A percentile compares a stretch with the other conserved stretches of the same genome.
Conservation (phyloP, 2,113 vertebrate species). For the Gorsachius goisagi region DNA sequence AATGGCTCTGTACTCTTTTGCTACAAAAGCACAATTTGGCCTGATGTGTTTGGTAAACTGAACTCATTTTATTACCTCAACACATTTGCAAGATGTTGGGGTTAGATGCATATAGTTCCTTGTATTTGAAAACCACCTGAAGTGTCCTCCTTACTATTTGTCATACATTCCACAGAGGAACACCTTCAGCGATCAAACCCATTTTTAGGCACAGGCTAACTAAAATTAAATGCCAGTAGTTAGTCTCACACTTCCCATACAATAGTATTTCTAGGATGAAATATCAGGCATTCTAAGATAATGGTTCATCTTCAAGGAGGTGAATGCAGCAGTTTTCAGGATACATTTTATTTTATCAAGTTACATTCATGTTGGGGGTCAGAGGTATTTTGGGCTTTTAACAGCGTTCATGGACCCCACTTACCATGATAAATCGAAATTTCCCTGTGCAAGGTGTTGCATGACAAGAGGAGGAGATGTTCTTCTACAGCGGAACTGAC, state of each 20-base stretch:
- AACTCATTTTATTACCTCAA: not conserved
- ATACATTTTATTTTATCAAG: not conserved
- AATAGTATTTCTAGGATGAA: not conserved
- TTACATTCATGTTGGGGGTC: not conserved
- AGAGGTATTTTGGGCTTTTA: not conserved
- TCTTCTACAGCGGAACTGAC: not conserved
- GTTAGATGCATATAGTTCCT: not conserved
- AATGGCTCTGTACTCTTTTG: not conserved
- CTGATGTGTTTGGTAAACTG: not conserved
- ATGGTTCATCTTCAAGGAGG: not conserved
- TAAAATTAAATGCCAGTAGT: not conserved
- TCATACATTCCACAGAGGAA: not conserved
- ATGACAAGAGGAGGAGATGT: not conserved
- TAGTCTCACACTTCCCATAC: not conserved
- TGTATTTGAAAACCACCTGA: not conserved
- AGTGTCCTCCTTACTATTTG: not conserved
- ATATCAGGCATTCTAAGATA: not conserved
- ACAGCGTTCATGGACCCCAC: not conserved
- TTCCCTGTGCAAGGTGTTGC: rapidly evolving
- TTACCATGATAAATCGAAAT: not conserved
- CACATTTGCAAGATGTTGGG: not conserved
- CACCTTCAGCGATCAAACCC: not conserved
- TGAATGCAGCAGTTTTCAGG: not conserved
- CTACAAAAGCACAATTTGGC: not conserved
- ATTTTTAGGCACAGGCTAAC: not conserved